A percentile compares a stretch with the other conserved stretches of the same genome.
Evolutionary conservation across 2,888 invertebrate species (phyloP).

Genomic region (Celastrina argiolus): DNA sequence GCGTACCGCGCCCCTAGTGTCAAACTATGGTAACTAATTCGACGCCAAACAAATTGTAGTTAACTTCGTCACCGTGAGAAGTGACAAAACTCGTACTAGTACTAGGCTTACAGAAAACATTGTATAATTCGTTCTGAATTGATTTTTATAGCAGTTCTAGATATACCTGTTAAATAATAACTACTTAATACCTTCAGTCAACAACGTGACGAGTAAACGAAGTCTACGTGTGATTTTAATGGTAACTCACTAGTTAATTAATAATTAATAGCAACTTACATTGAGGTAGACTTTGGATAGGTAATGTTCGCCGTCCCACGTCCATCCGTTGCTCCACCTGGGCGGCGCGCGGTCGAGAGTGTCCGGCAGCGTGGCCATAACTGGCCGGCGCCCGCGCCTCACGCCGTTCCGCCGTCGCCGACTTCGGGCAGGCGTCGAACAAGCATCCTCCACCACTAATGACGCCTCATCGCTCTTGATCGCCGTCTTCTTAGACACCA

Average conservation of each 20-base stretch:
- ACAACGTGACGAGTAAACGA: not conserved
- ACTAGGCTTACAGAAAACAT: too few species aligned
- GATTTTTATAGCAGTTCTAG: too few species aligned
- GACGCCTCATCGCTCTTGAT: conserved; percentile 64
- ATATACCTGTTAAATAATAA: too few species aligned
- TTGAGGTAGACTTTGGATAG: conserved; percentile 91
- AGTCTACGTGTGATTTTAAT: not conserved
- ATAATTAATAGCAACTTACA: conserved; percentile 77
- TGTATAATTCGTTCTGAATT: too few species aligned
- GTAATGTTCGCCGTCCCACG: conserved; percentile 91
- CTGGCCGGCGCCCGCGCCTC: conserved; percentile 39
- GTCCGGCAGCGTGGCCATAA: conserved; percentile 38
- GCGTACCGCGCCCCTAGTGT: too few species aligned
- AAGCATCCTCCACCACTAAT: conserved; percentile 52
- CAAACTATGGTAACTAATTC: too few species aligned
- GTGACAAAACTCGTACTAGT: too few species aligned
- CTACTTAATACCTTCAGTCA: too few species aligned
- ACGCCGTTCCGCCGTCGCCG: conserved; percentile 42
- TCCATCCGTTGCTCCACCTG: conserved; percentile 94
- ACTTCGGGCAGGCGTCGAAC: conserved; percentile 39
- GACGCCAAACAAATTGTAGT: too few species aligned
- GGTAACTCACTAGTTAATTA: not conserved
- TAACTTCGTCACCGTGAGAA: too few species aligned
- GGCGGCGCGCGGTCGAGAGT: conserved; percentile 50
- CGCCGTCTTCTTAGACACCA: conserved; percentile 66